Base-by-base conservation (phyloP, 2,888 invertebrate genomes). In the Phalera bucephala region DNA sequence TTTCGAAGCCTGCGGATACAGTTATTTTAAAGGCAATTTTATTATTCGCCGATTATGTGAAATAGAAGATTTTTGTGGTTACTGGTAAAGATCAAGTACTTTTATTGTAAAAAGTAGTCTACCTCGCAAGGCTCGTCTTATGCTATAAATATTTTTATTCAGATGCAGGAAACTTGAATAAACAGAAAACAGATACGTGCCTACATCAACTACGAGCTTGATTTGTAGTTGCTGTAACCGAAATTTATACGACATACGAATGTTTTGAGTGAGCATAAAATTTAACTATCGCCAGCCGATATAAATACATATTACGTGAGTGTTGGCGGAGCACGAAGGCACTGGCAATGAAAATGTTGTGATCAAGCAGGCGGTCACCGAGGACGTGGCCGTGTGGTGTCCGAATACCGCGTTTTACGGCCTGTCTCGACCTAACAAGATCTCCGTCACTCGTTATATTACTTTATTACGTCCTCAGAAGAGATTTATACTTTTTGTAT, bases 391-490 rank as follows among this genome's bases (percentile, higher is more conserved):
- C 27, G 14, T 9, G 21, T 13, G 9, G 19, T 31, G 33, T 28
- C 31, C 23, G 22, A 15, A 11, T 12, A 17, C 21, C 31, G 30
- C 26, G 48, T 9, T 79, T 79, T 78, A 77, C 64, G 64, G 64
- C 63, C 49, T 52, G 59, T 56, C 64, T 56, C 70, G 67, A 61
- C 71, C 68, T 74, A 72, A 80, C 79, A 75, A 80, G 75, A 72
- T 79, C 73, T 63, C 64, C 60, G 50, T 27, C 64, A 65, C 68
- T 74, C 72, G 78, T 83, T 75, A n/a, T n/a, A n/a, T n/a, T 76
- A 79, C 80, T 81, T 81, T 80, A 81, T 80, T 69, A 74, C 72
- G 51, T 71, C 72, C 78, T 78, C 74, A 77, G 66, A 72, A 67
- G 62, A 73, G 74, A 80, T 80, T 80, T 81, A 79, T 80, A 72